These are phyloP conservation scores for Sitobion miscanthi DNA, from an alignment of 1,140 invertebrate species.

Conservation along the genomic window DNA sequence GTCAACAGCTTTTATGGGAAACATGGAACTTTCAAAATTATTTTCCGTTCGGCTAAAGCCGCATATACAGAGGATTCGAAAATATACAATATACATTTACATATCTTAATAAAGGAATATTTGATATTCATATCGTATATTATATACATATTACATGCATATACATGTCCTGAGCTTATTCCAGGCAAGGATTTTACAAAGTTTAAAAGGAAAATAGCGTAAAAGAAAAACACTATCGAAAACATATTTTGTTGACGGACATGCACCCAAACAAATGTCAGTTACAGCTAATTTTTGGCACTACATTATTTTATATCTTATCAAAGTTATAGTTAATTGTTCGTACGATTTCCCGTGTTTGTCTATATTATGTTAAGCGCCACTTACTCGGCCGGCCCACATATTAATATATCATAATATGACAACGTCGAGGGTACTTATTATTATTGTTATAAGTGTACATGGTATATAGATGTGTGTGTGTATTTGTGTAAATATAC, in stretches of 20 bases:
- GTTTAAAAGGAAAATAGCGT: not conserved
- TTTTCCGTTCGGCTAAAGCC: constrained; percentile 11
- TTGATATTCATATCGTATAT: not conserved
- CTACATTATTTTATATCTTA: not conserved
- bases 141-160: not conserved
- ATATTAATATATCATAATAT: not conserved
- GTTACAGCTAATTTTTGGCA: not conserved
- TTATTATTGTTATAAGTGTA: not conserved
- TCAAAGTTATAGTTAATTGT: not conserved
- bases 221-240: not conserved
- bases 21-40: not conserved
- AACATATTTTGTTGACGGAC: not conserved
- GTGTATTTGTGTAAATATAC: not conserved
- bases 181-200: not conserved
- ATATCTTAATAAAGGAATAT: constrained; percentile 20
- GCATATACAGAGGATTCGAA: not conserved
- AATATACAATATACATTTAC: constrained; percentile 9
- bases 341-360: not conserved
- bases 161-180: not conserved
- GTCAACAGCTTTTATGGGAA: constrained; percentile 22
- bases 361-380: not conserved
- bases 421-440: not conserved
- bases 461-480: not conserved
- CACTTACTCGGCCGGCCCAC: not conserved
- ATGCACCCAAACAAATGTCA: not conserved